Evolutionary conservation across 2,797 vertebrate genomes (phyloP).

Genomic region (Rhodeus uyekii): DNA sequence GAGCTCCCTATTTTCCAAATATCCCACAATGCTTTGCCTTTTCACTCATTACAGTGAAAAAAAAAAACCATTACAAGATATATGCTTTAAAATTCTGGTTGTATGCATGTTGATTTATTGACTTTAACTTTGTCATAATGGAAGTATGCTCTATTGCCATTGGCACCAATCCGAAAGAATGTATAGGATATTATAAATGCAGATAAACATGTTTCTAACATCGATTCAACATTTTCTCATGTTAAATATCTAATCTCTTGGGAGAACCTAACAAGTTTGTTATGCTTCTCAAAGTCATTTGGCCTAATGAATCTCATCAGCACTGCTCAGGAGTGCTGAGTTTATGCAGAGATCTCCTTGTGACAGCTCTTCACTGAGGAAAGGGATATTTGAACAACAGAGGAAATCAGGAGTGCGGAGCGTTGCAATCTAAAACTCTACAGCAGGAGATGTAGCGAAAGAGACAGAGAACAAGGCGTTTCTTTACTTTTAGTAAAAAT

Average conservation of each 20-base stretch:
- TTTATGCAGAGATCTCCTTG: slow-evolving; percentile 22
- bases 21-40: slow-evolving; percentile 75
- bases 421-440: slow-evolving; percentile 84
- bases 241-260: slow-evolving; percentile 10
- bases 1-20: slow-evolving; percentile 93
- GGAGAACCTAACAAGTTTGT: neutral
- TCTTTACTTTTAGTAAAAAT: slow-evolving; percentile 87
- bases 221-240: neutral
- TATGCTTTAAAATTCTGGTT: neutral
- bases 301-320: slow-evolving; percentile 25
- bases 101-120: slow-evolving; percentile 3
- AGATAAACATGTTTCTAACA: neutral
- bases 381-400: slow-evolving; percentile 96
- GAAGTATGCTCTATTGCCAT: neutral
- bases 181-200: neutral
- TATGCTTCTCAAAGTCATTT: slow-evolving; percentile 6
- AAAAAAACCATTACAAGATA: neutral
- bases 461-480: slow-evolving; percentile 95
- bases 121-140: neutral
- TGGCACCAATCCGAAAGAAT: neutral
- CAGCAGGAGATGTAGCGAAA: slow-evolving; percentile 91
- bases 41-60: neutral
- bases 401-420: slow-evolving; percentile 78
- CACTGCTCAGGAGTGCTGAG: neutral
- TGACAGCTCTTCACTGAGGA: slow-evolving; percentile 34